phyloP scores from a whole-genome alignment of 2,797 vertebrate species.

The Cossypha dichroa region DNA sequence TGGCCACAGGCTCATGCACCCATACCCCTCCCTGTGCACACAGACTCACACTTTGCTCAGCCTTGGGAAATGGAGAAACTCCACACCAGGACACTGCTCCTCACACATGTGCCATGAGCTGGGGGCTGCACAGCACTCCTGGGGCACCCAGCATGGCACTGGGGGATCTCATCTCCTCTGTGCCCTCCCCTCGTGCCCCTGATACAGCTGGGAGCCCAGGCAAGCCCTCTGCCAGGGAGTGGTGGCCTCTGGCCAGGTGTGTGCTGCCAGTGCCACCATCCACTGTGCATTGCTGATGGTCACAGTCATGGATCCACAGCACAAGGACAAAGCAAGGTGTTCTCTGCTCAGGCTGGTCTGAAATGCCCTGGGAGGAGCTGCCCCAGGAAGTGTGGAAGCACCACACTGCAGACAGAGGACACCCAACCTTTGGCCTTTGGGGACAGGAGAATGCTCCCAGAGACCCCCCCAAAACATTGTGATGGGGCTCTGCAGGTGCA shows the following conservation, averaged over 20 bases:
- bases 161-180: not conserved
- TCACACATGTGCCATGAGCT: accelerated
- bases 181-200: accelerated
- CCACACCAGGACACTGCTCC: not conserved
- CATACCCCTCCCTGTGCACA: accelerated
- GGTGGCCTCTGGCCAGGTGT: not conserved
- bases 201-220: not conserved
- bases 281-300: accelerated
- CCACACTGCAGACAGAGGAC: accelerated
- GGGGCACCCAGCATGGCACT: accelerated
- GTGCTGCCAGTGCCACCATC: not conserved
- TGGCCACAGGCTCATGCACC: accelerated
- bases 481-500: not conserved
- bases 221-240: not conserved
- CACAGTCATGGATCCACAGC: accelerated
- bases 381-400: not conserved
- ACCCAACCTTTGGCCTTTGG: not conserved
- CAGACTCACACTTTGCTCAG: not conserved
- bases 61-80: not conserved
- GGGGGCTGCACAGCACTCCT: accelerated
- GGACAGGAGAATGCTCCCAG: not conserved
- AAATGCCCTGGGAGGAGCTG: not conserved
- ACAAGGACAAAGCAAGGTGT: not conserved
- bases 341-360: not conserved
- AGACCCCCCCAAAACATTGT: accelerated